These are phyloP conservation scores for Meandrusa payeni DNA, from an alignment of 2,888 invertebrate species.

Conservation along the genomic window DNA sequence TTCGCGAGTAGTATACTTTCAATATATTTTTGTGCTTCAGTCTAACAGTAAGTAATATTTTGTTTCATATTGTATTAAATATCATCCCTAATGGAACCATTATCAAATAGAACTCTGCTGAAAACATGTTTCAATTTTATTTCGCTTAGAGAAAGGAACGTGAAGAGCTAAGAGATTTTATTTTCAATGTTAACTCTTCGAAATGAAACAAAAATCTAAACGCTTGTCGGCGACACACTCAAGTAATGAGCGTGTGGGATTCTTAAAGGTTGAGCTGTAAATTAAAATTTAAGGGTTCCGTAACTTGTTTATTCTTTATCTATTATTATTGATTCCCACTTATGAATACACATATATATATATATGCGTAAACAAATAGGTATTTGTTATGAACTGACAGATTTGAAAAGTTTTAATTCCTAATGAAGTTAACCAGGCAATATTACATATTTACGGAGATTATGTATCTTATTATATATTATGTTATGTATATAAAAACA, in stretches of 20 bases:
- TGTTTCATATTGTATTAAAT: constrained; percentile 5
- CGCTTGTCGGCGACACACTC: constrained; percentile 22
- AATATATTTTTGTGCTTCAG: no score
- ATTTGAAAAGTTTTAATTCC: neutral
- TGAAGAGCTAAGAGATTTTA: constrained; percentile 17
- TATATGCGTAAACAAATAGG: no score
- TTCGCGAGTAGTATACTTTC: no score
- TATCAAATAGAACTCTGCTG: constrained; percentile 8
- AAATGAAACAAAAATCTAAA: constrained; percentile 22
- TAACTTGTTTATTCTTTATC: neutral
- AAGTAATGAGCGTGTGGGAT: constrained; percentile 17
- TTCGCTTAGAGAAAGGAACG: constrained; percentile 7
- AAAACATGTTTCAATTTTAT: constrained; percentile 13
- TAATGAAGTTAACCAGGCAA: no score
- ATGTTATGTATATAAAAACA: no score
- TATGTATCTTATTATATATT: no score
- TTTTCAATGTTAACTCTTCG: constrained; percentile 21
- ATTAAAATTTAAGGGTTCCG: constrained; percentile 3
- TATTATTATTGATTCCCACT: neutral
- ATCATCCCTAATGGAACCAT: constrained; percentile 7
- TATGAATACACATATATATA: no score
- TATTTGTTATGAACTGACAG: no score
- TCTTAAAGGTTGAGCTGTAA: neutral
- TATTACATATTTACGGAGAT: no score
- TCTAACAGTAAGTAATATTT: neutral